Conservation (phyloP, 2,888 invertebrate genomes). For the Dolomedes plantarius region DNA sequence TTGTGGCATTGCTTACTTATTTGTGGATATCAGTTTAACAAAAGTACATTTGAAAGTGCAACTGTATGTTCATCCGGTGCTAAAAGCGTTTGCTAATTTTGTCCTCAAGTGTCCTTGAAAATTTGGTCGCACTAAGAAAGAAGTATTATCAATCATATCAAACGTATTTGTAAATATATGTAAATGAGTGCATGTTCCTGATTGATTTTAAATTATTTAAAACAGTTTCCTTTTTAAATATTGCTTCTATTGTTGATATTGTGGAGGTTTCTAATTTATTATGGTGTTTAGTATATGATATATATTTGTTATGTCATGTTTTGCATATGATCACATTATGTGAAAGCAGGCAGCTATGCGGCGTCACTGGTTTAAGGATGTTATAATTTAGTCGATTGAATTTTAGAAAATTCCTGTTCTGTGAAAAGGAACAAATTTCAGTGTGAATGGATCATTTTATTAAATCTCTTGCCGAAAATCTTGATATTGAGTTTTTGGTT, state of each 20-base stretch:
- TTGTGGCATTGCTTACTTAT: no score
- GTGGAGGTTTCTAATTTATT: conserved; percentile 10
- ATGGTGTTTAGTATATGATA: neutral
- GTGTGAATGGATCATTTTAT: no score
- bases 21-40: no score
- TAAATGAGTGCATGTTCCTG: conserved; percentile 31
- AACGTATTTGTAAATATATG: conserved; percentile 44
- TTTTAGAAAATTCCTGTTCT: no score
- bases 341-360: no score
- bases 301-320: neutral
- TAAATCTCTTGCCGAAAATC: no score
- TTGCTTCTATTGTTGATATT: neutral
- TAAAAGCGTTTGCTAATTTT: neutral
- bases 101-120: conserved; percentile 49
- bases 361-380: no score
- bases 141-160: conserved; percentile 27
- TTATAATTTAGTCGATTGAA: no score
- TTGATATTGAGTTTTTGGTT: no score
- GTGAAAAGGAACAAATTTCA: no score
- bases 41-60: no score
- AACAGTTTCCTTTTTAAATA: conserved; percentile 4
- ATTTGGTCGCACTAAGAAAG: conserved; percentile 27
- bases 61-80: neutral
- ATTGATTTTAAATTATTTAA: conserved; percentile 29
- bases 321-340: no score